Evolutionary conservation across 2,888 invertebrate genomes (phyloP), one percentile per base, ranked within the genome.

Genomic region (Chesias legatella): DNA sequence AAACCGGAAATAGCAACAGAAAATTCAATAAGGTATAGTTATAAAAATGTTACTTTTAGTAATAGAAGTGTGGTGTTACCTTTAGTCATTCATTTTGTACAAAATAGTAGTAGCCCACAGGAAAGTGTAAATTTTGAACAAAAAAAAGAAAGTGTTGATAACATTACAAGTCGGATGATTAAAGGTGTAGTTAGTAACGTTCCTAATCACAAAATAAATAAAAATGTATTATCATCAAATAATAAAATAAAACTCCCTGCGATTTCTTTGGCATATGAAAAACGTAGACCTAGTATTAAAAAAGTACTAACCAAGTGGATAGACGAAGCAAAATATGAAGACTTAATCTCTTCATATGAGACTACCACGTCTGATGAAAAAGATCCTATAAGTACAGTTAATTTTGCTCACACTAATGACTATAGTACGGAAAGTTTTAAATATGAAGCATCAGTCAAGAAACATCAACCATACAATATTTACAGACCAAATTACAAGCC

Each of bases 241-340:
- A 51, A 48, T 23, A 46, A 49, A 41, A 26, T 44, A 22, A 45
- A 9, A 43, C 17, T 49, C 1, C 37, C 43, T 10, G 32, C 52
- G 35, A 39, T 39, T 25, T 39, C 43, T 1, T 33, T 38, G 10
- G 41, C 48, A 5, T 27, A 45, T 6, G 50, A 58, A 10, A 67
- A 48, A 43, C 70, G 61, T 39, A 84, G 73, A 56, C 72, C 79
- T n/a, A 47, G 63, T 6, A 88, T 85, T 11, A 75, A 65, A 68
- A 88, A 85, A 67, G 76, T 90, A 2, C 52, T 89, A 1, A 90
- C 89, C 0, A 89, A 89, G 71, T 90, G 90, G 90, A 82, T 79
- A 0, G 89, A 90, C 49, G 75, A 77, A 52, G 79, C 85, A 1
- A 85, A 83, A 53, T 69, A 77, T 29, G 79, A 83, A 28, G 83